Base-by-base conservation (phyloP, 2,888 invertebrate genomes). In the Leptinotarsa haldemani region DNA sequence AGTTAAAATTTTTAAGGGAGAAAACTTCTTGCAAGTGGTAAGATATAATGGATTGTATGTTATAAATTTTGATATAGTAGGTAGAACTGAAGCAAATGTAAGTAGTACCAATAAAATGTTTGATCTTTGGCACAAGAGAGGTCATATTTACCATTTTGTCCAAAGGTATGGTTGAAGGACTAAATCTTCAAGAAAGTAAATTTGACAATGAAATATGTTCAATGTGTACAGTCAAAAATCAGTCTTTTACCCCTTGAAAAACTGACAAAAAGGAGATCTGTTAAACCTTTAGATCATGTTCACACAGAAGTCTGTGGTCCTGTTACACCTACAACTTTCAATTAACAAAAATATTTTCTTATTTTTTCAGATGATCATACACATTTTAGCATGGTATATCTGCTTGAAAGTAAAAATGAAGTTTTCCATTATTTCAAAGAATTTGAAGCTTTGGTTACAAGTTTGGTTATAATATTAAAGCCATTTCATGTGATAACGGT, bases 341-440 rank as follows among this genome's bases (percentile, higher is more conserved):
- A 30, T 63, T 18, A 63, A 7, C n/a, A 63, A 63, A 63, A 64
- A 52, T 52, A 18, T 52, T 52, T 18, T 12, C n/a, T 46, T 16
- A 16, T 18, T 3, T 64, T 64, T 25, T 25, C 1, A 25, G 5
- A 64, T 40, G 64, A 40, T 64, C 46, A 40, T 30, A 64, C 64
- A 30, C 64, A 64, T 64, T 64, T 64, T n/a, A 52, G 52, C 52
- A 18, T 64, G 46, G 15, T 64, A 64, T 64, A 64, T 64, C 46
- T 64, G 46, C 30, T 64, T 12, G 46, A 64, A 30, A 22, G 18
- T 40, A 40, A 64, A 30, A 64, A n/a, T 64, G 64, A 64, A 30
- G 64, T 64, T 64, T 64, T 64, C 30, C n/a, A 64, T n/a, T 64
- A 46, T 64, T 64, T 64, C 46, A 64, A 64, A 40, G 64, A 64